Evolutionary conservation across 2,888 invertebrate genomes (phyloP).

Genomic region (Chrysolina americana): DNA sequence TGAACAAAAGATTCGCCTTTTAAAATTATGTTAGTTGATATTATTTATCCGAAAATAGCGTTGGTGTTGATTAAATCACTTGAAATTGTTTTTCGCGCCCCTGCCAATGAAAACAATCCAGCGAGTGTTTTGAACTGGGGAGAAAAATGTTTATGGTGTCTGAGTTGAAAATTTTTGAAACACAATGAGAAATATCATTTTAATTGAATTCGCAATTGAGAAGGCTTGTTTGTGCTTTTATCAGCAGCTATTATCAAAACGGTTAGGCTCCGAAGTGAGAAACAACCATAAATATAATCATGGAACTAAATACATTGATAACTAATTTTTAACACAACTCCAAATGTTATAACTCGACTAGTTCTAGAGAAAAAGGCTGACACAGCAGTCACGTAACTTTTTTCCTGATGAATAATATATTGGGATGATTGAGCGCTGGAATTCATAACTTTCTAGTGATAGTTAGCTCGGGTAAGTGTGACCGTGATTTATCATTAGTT

Average conservation of each 20-base stretch:
- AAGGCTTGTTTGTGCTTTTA: neutral
- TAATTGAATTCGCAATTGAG: neutral
- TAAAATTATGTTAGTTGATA: constrained; percentile 31
- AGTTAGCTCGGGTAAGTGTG: too few relatives aligned
- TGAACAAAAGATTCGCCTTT: constrained; percentile 31
- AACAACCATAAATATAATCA: too few relatives aligned
- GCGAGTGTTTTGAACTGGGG: constrained; percentile 32
- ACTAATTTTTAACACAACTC: too few relatives aligned
- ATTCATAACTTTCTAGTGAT: too few relatives aligned
- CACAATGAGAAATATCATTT: constrained; percentile 16
- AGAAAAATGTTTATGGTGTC: constrained; percentile 42
- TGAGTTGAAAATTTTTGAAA: constrained; percentile 34
- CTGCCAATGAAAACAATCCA: constrained; percentile 45
- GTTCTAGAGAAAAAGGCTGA: too few relatives aligned
- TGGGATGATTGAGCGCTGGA: too few relatives aligned
- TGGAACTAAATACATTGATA: too few relatives aligned
- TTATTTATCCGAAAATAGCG: constrained; percentile 31
- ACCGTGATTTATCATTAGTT: too few relatives aligned
- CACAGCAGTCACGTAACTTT: too few relatives aligned
- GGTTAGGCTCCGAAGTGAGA: neutral
- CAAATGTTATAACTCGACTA: too few relatives aligned
- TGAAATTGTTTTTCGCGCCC: constrained; percentile 37
- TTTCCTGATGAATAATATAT: too few relatives aligned
- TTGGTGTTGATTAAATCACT: constrained; percentile 35
- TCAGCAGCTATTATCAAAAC: neutral